Evolutionary conservation across 2,113 vertebrate genomes (phyloP), one percentile per base, ranked within the genome.

Genomic region (Euleptes europaea): DNA sequence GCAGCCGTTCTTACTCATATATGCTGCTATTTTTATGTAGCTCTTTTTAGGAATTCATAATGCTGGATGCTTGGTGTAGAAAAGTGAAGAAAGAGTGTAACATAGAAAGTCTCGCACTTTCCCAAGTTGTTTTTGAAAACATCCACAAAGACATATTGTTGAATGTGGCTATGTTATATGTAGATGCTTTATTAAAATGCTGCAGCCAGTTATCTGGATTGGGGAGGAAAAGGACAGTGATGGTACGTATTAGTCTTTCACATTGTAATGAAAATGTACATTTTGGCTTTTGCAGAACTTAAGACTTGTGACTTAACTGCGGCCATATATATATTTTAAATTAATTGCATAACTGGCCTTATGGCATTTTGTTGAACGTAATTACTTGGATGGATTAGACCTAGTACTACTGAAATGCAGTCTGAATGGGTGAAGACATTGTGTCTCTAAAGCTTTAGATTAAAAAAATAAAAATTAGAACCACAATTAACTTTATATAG

Each of bases 1-100:
- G 90, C 90, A 94, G 86, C 88, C 85, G 77, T 66, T 94, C 78
- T 91, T 93, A 90, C 85, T 93, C 87, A 84, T 90, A 82, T 74
- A 84, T 86, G 35, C 82, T 89, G 84, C 72, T 92, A 80, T 88
- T 79, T 89, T 66, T 73, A 21, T 72, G 31, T 85, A 91, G n/a
- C 23, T 14, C 89, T 92, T 92, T 93, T 74, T 93, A 86, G 28
- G 40, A 44, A 85, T 51, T 92, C 84, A 92, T 88, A 91, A 87
- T 86, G 75, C 63, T 76, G 54, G 67, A 14, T 31, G 81, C 14
- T 72, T 60, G 11, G 31, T 70, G 49, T 77, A 78, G 47, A 78
- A 42, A 80, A 86, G 86, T 88, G 71, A 82, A 78, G 81, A 83
- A 21, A 13, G 84, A 81, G 81, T 66, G 86, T 73, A 78, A 71